phyloP scores from a whole-genome alignment of 2,888 invertebrate genomes.

The Plebejus argus region DNA sequence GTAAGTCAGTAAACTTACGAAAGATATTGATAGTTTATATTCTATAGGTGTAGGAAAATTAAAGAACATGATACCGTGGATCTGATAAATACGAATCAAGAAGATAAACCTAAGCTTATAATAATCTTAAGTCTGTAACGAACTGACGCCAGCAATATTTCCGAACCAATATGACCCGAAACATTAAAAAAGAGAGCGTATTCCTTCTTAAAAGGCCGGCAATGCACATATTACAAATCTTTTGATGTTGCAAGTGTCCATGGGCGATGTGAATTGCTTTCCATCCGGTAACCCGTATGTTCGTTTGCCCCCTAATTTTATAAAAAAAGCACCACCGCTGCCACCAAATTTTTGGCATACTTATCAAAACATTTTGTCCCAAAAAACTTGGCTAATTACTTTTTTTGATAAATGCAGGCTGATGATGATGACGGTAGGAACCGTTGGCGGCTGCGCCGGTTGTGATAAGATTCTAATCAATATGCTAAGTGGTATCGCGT shows the following conservation, averaged over 20 bases:
- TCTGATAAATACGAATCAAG: not conserved
- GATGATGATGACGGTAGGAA: slow-evolving; percentile 15
- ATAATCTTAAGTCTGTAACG: no score
- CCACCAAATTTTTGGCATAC: not conserved
- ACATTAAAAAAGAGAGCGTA: no score
- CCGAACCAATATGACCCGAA: no score
- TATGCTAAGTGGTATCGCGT: slow-evolving; percentile 61
- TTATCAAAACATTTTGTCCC: not conserved
- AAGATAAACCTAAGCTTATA: no score
- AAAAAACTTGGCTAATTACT: not conserved
- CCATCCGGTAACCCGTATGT: no score
- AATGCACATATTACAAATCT: no score
- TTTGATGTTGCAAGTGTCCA: no score
- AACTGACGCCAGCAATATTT: no score
- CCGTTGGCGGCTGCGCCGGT: slow-evolving; percentile 17
- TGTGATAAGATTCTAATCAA: slow-evolving; percentile 53
- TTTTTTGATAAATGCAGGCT: not conserved
- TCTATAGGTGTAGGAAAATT: not conserved
- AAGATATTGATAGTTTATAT: not conserved
- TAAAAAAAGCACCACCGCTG: not conserved
- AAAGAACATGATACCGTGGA: not conserved
- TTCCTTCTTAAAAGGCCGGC: no score
- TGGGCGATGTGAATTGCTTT: no score
- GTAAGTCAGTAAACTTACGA: no score
- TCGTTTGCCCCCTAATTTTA: no score